Conservation (phyloP, 2,888 invertebrate genomes). For the Heliconius aoede region DNA sequence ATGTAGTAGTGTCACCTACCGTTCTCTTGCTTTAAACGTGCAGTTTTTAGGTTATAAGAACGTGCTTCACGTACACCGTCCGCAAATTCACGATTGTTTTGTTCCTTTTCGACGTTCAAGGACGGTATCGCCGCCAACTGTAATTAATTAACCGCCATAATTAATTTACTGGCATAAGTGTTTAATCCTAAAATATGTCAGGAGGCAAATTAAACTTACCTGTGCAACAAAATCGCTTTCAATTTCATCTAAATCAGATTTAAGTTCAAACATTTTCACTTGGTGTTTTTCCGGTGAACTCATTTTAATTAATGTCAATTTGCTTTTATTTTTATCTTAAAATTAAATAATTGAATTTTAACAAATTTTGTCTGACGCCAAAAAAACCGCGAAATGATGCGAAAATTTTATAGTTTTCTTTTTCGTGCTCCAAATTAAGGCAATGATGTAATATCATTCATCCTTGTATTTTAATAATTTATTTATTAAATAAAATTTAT, state of each 20-base stretch:
- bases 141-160: conserved; percentile 25
- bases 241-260: conserved; percentile 69
- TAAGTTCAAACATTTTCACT: conserved; percentile 70
- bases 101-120: conserved; percentile 66
- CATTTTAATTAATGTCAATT: conserved; percentile 56
- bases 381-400: not conserved
- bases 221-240: conserved; percentile 65
- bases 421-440: not conserved
- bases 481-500: not conserved
- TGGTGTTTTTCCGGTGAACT: conserved; percentile 65
- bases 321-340: not conserved
- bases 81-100: conserved; percentile 63
- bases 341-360: not conserved
- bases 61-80: conserved; percentile 58
- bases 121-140: conserved; percentile 64
- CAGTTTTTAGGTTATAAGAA: conserved; percentile 60
- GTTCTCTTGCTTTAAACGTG: conserved; percentile 43
- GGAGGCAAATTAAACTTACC: conserved; percentile 53
- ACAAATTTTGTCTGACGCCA: not conserved
- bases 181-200: not conserved
- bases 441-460: not conserved
- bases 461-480: not conserved
- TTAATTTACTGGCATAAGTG: not conserved
- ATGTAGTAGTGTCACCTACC: no score
- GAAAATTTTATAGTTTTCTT: not conserved